Evolutionary conservation across 2,888 invertebrate species (phyloP).

Genomic region (Euphydryas editha): DNA sequence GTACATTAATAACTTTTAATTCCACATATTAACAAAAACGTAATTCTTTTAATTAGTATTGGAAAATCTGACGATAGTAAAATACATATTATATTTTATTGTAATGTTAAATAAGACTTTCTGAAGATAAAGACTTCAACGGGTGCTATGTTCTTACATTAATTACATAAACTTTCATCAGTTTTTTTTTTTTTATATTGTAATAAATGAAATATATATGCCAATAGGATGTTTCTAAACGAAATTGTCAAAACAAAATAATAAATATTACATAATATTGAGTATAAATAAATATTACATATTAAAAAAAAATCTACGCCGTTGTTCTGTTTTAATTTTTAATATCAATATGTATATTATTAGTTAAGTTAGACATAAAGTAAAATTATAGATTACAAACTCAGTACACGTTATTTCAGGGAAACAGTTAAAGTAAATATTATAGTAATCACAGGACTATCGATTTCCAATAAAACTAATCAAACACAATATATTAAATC

Average conservation of each 20-base stretch:
- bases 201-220: conserved; percentile 3
- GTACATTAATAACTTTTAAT: no score
- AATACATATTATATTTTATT: not conserved
- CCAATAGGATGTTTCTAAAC: not conserved
- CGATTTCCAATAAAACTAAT: conserved; percentile 23
- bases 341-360: not conserved
- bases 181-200: not conserved
- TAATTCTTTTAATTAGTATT: no score
- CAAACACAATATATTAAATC: conserved; percentile 14
- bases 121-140: conserved; percentile 36
- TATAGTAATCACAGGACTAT: conserved; percentile 8
- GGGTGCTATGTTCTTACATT: conserved; percentile 4
- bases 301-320: not conserved
- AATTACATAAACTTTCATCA: not conserved
- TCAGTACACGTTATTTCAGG: not conserved
- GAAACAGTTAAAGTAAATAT: conserved; percentile 7
- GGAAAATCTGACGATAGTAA: no score
- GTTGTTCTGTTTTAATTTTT: not conserved
- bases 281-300: not conserved
- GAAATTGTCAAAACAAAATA: not conserved
- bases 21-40: no score
- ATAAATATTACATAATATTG: not conserved
- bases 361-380: not conserved
- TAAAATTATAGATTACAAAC: not conserved
- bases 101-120: not conserved